These are phyloP conservation scores for Eupithecia inturbata DNA, from an alignment of 2,888 invertebrate species.

Conservation along the genomic window DNA sequence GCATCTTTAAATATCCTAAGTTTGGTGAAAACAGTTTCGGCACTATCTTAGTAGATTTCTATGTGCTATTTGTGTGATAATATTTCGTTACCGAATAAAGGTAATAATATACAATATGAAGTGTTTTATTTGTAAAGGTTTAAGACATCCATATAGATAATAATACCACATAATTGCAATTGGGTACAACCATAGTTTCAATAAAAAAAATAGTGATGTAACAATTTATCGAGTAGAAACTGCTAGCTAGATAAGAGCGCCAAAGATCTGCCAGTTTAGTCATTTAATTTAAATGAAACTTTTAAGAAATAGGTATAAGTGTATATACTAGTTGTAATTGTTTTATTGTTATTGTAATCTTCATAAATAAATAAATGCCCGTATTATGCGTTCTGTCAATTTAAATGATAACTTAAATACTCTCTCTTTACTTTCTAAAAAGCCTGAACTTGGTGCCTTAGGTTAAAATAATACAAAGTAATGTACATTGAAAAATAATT, in stretches of 20 bases:
- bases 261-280: not conserved
- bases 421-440: not conserved
- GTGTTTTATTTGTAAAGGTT: conserved; percentile 48
- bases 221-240: not conserved
- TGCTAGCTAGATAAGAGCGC: not conserved
- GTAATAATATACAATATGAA: conserved; percentile 20
- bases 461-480: conserved; percentile 63
- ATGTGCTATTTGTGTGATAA: conserved; percentile 14
- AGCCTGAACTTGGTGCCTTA: not conserved
- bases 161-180: not conserved
- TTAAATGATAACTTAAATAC: not conserved
- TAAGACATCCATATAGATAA: conserved; percentile 9
- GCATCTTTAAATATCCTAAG: not conserved
- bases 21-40: not conserved
- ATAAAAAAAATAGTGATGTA: not conserved
- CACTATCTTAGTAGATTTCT: not conserved
- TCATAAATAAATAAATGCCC: too few relatives aligned
- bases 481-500: conserved; percentile 82
- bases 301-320: too few relatives aligned
- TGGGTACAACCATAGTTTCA: not conserved
- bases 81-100: conserved; percentile 20
- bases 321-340: too few relatives aligned
- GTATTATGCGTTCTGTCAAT: too few relatives aligned
- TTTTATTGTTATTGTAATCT: too few relatives aligned
- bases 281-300: not conserved